A percentile compares a stretch with the other conserved stretches of the same genome.
Evolutionary conservation across 23 tunicate genomes (phyloP).

Genomic region (Diplosoma virens): DNA sequence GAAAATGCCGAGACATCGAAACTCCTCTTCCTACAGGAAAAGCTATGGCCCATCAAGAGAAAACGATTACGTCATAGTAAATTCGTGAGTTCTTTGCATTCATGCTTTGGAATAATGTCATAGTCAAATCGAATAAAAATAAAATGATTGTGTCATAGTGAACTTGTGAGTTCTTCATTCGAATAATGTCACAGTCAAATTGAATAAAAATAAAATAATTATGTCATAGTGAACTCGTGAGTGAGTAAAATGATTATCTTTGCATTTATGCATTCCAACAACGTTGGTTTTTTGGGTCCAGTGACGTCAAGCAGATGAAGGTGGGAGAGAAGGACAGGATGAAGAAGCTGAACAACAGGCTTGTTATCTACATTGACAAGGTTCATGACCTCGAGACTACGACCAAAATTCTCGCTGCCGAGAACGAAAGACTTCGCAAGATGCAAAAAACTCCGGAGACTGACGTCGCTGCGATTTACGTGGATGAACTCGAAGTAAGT

Average conservation of each 20-base stretch:
- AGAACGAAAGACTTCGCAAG: slow-evolving; percentile 57
- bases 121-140: too few relatives aligned
- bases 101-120: too few relatives aligned
- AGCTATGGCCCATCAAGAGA: slow-evolving; percentile 12
- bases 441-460: slow-evolving; percentile 17
- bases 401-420: slow-evolving; percentile 52
- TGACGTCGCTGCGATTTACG: slow-evolving; percentile 42
- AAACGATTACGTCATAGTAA: slow-evolving; percentile 4
- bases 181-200: not conserved
- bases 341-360: slow-evolving; percentile 82
- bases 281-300: not conserved
- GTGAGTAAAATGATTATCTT: not conserved
- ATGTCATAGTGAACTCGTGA: slow-evolving; percentile 16
- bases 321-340: slow-evolving; percentile 74
- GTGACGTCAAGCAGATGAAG: slow-evolving; percentile 45
- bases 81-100: not conserved
- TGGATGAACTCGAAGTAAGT: slow-evolving; percentile 55
- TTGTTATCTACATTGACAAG: slow-evolving; percentile 88
- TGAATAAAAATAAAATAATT: not conserved
- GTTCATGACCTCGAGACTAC: slow-evolving; percentile 80
- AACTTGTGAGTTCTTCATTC: too few relatives aligned
- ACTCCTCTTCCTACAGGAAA: slow-evolving; percentile 22
- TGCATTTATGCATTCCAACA: not conserved
- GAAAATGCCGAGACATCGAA: slow-evolving; percentile 29
- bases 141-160: too few relatives aligned